Evolutionary conservation across 2,113 vertebrate species (phyloP), one percentile per base, ranked within the genome.

Genomic region (Brachyhypopomus occidentalis): DNA sequence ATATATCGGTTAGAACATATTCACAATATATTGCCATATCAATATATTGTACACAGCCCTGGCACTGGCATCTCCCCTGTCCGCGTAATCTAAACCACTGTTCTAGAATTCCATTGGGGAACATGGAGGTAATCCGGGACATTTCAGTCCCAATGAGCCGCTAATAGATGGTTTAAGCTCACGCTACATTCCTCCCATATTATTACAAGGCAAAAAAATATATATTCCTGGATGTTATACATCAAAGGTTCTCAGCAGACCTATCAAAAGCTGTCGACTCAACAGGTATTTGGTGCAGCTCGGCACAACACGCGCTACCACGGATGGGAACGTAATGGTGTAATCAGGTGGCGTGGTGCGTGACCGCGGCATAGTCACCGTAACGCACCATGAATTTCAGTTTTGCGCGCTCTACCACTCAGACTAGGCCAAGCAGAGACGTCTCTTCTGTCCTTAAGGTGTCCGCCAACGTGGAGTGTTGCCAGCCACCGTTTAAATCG

Each of bases 401-500:
- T 23, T 23, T 38, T n/a, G 20, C 48, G 22, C 20, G 22, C 14
- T 69, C 11, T 67, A 56, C n/a, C 63, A 55, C 11, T 78, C 19
- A 34, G 67, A 78, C 16, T 5, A 71, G 19, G 8, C 41, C 22
- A 0, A 71, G 2, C 58, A 3, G 1, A 45, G 19, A 36, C 52
- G 77, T 34, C 4, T n/a, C 30, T 48, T n/a, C 45, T 80, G 84
- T 75, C 78, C 84, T 84, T 75, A 52, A 74, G 48, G 70, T 72
- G 67, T 78, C 67, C 55, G 22, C 25, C 20, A 41, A 62, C 62
- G 70, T 27, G 72, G 75, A 77, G 72, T 41, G 23, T 16, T 81
- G 81, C 72, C 84, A 84, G 64, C 66, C 72, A 73, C 22, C 76
- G 41, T 82, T 52, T 78, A 77, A 83, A 83, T 87, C 76, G 79